These are phyloP conservation scores for Raja brachyura DNA, from an alignment of 2,113 vertebrate species.

Conservation along the genomic window DNA sequence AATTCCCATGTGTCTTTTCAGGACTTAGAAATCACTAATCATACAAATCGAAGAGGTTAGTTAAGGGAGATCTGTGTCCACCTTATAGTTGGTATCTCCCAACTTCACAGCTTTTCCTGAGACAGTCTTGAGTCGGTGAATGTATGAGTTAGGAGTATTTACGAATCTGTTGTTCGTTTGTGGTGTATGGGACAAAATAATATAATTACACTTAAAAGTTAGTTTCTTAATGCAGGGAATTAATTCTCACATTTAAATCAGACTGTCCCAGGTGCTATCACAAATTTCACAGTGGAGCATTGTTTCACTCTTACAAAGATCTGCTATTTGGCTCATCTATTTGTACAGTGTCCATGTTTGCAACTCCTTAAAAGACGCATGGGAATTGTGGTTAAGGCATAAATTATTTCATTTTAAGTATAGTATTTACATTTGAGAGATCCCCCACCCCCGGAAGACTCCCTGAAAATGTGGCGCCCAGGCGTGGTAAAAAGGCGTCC, in stretches of 20 bases:
- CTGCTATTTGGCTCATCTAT: not conserved
- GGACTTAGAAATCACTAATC: no score
- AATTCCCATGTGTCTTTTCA: no score
- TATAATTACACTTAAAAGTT: not conserved
- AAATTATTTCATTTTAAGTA: not conserved
- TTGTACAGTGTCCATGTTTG: not conserved
- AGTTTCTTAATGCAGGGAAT: not conserved
- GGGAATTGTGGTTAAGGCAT: not conserved
- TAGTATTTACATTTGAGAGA: not conserved
- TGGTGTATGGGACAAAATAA: not conserved
- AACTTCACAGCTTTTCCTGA: not conserved
- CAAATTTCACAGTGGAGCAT: not conserved
- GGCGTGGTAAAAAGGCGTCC: no score
- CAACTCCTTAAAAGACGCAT: not conserved
- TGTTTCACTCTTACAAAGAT: not conserved
- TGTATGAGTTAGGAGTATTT: not conserved
- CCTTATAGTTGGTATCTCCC: not conserved
- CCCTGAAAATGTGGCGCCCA: no score
- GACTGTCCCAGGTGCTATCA: not conserved
- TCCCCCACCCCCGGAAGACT: no score
- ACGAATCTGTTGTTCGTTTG: not conserved
- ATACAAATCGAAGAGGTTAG: no score
- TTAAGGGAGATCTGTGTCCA: not conserved
- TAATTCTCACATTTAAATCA: not conserved
- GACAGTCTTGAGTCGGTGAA: not conserved